Evolutionary conservation across 2,113 vertebrate genomes (phyloP), one percentile per base, ranked within the genome.

Genomic region (Notothenia rossii): DNA sequence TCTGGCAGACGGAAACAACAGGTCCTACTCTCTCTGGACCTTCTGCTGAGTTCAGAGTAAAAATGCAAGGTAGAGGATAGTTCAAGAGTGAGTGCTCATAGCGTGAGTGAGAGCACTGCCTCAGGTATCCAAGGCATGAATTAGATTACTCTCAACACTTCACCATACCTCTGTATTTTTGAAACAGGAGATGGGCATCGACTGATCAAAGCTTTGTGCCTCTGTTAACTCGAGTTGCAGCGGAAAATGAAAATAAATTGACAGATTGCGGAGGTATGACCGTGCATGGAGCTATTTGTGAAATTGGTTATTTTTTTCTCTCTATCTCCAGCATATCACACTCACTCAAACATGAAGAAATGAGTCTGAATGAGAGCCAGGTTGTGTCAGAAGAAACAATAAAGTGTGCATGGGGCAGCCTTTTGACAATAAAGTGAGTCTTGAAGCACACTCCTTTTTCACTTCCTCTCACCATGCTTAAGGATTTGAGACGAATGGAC

Each of bases 1-100:
- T 85, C 85, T 77, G 88, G 86, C 91, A 92, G 89, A 92, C 81
- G 82, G 93, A 89, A 85, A 91, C 92, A 89, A 89, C 88, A 86
- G 88, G 88, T 92, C 77, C 65, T 64, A 66, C 81, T 82, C 82
- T 58, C 81, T 77, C 80, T 81, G 77, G 73, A 86, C 81, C 88
- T 83, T 90, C 86, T 83, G 89, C 85, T 90, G 87, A 84, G 87
- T 84, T 83, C 75, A 77, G 73, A 86, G 81, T 72, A 64, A 87
- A 70, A 86, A 75, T 10, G 55, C 12, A 29, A 85, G 89, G 71
- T 89, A 77, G 89, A 84, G 88, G 61, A 88, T 75, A 91, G 86
- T 85, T 92, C 80, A 83, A 59, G 59, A 86, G 78, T 72, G 85
- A 82, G 65, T 55, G 76, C 76, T 81, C 20, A 7, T 48, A 17